Percentiles rank a stretch among this genome's conserved stretches.
phyloP scores from a whole-genome alignment of 2,797 vertebrate species.

The Anniella stebbinsi region DNA sequence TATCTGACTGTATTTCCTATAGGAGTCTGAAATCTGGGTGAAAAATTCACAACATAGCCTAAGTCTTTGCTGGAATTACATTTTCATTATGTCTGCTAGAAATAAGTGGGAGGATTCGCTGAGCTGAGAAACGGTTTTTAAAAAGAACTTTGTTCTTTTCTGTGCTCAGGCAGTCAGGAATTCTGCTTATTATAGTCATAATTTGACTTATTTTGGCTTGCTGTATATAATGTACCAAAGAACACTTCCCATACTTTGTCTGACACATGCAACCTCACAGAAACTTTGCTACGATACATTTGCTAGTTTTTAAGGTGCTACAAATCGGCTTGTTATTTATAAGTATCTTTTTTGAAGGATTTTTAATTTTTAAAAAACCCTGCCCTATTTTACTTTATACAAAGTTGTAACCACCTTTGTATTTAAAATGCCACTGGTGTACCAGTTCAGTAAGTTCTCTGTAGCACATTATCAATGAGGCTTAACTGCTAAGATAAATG shows the following conservation, averaged over 20 bases:
- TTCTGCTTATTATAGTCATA: not conserved
- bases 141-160: not conserved
- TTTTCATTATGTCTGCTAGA: not conserved
- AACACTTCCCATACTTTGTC: too few species aligned
- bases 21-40: not conserved
- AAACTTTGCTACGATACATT: not conserved
- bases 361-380: not conserved
- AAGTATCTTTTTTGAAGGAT: not conserved
- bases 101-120: not conserved
- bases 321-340: not conserved
- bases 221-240: not conserved
- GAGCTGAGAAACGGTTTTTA: not conserved
- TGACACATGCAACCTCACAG: not conserved
- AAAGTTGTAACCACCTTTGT: not conserved
- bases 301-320: not conserved
- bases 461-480: not conserved
- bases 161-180: not conserved
- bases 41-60: too few species aligned
- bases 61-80: not conserved
- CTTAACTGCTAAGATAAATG: slow-evolving; percentile 16
- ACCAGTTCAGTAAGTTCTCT: not conserved
- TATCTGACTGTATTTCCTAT: not conserved
- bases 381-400: not conserved
- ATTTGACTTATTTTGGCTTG: not conserved
- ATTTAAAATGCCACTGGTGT: not conserved